Evolutionary conservation across 2,888 invertebrate species (phyloP).

Genomic region (Neoascia interrupta): DNA sequence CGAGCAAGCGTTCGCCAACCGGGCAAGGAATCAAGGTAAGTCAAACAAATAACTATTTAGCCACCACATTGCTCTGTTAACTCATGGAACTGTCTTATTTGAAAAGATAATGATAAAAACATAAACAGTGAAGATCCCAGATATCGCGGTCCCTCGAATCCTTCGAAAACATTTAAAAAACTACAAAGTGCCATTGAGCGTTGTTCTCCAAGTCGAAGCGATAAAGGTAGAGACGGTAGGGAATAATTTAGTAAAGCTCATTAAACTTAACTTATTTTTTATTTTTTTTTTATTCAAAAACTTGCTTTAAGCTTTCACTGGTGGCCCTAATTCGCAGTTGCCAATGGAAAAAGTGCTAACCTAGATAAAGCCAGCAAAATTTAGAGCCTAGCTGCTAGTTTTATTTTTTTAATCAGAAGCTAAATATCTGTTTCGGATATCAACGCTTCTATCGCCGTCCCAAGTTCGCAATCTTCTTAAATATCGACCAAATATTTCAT

Average conservation of each 20-base stretch:
- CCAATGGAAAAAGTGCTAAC: too few species aligned
- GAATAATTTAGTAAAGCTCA: neutral
- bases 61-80: neutral
- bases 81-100: neutral
- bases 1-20: constrained; percentile 79
- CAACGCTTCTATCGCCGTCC: too few species aligned
- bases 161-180: constrained; percentile 85
- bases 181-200: constrained; percentile 84
- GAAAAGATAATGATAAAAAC: constrained; percentile 42
- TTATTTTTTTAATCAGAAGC: too few species aligned
- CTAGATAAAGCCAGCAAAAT: too few species aligned
- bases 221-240: constrained; percentile 55
- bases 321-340: too few species aligned
- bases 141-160: constrained; percentile 84
- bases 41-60: neutral
- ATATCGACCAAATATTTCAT: too few species aligned
- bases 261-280: neutral
- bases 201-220: constrained; percentile 70
- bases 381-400: too few species aligned
- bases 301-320: too few species aligned
- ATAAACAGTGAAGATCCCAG: constrained; percentile 81
- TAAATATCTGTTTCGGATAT: too few species aligned
- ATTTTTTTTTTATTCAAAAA: neutral
- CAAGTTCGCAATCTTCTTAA: too few species aligned
- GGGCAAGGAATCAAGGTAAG: constrained; percentile 82